A percentile compares a stretch with the other conserved stretches of the same genome.
Evolutionary conservation across 2,113 vertebrate species (phyloP).

Genomic region (Hepsetus odoe): DNA sequence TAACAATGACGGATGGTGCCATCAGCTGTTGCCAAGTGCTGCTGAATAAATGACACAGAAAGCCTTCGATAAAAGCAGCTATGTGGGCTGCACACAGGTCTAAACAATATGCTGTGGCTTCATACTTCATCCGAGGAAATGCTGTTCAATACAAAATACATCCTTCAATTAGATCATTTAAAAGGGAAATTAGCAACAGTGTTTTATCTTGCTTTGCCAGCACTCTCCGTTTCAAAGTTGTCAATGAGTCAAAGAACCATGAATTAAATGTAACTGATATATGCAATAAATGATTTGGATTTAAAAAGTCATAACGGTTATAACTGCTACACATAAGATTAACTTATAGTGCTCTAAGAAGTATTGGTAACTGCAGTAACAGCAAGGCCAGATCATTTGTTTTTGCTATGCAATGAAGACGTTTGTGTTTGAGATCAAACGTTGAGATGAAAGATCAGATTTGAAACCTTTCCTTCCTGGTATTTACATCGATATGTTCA

Average conservation of each 20-base stretch:
- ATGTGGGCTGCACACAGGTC: background rate
- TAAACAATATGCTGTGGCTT: background rate
- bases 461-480: too few species aligned
- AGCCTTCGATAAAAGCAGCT: background rate
- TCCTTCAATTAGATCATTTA: background rate
- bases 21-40: background rate
- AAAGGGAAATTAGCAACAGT: background rate
- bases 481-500: too few species aligned
- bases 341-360: too few species aligned
- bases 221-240: background rate
- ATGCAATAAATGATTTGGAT: background rate
- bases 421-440: too few species aligned
- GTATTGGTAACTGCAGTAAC: background rate
- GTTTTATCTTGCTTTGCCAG: background rate
- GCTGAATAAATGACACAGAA: background rate
- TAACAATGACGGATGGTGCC: background rate
- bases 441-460: too few species aligned
- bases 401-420: too few species aligned
- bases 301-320: background rate
- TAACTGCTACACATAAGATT: background rate
- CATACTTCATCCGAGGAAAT: background rate
- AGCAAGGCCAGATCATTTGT: background rate
- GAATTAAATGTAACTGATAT: background rate
- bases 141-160: background rate
- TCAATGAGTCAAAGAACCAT: background rate